A percentile compares a stretch with the other conserved stretches of the same genome.
Conservation (phyloP, 2,888 invertebrate genomes). For the Cephonodes hylas region DNA sequence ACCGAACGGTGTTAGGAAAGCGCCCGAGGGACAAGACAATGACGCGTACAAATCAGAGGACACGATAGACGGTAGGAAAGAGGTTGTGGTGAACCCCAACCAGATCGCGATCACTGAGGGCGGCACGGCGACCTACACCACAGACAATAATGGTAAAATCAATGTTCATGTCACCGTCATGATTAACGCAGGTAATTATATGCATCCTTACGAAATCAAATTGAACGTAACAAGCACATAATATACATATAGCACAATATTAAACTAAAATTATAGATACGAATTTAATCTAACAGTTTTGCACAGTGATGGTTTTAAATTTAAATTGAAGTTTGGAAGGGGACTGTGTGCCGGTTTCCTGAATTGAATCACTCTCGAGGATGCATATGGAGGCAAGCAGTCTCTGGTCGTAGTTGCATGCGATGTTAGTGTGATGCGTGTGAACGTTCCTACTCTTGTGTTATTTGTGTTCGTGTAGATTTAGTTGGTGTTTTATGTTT, state of each 20-base stretch:
- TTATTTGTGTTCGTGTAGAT: slow-evolving; percentile 19
- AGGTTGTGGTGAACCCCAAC: slow-evolving; percentile 68
- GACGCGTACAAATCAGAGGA: slow-evolving; percentile 84
- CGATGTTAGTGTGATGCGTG: slow-evolving; percentile 28
- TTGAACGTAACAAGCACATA: slow-evolving; percentile 52
- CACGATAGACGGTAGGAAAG: slow-evolving; percentile 81
- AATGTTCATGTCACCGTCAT: slow-evolving; percentile 93
- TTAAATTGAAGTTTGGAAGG: slow-evolving; percentile 47
- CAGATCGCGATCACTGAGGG: slow-evolving; percentile 76
- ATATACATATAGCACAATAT: slow-evolving; percentile 48
- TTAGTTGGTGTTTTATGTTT: slow-evolving; percentile 27
- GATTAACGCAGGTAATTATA: slow-evolving; percentile 86
- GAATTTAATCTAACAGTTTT: slow-evolving; percentile 68
- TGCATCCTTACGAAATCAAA: slow-evolving; percentile 74
- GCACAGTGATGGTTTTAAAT: slow-evolving; percentile 69
- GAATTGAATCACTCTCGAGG: slow-evolving; percentile 63
- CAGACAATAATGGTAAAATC: slow-evolving; percentile 92
- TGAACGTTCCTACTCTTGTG: slow-evolving; percentile 25
- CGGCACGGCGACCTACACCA: slow-evolving; percentile 82
- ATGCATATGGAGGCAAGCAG: slow-evolving; percentile 80
- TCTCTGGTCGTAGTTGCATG: slow-evolving; percentile 61
- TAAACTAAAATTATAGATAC: slow-evolving; percentile 43
- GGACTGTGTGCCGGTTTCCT: slow-evolving; percentile 59
- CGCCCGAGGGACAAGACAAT: slow-evolving; percentile 92
- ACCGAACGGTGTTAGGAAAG: slow-evolving; percentile 82